phyloP scores from a whole-genome alignment of 2,888 invertebrate genomes.

The Sympetrum striolatum region DNA sequence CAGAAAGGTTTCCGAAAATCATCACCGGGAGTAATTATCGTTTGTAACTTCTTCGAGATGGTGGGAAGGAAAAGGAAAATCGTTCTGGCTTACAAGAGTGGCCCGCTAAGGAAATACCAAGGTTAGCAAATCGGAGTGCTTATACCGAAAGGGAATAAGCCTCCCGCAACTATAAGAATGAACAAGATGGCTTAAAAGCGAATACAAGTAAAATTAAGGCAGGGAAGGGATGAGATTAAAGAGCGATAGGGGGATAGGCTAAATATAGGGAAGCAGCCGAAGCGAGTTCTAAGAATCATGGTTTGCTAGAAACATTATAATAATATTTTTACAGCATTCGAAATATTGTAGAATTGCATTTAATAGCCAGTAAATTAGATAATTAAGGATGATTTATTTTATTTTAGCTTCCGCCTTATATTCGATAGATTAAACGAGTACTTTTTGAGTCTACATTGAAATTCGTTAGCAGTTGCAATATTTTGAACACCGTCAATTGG shows the following conservation, averaged over 20 bases:
- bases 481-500: no score
- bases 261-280: neutral
- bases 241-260: neutral
- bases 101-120: neutral
- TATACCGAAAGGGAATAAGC: neutral
- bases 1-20: neutral
- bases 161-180: neutral
- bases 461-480: no score
- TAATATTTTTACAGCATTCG: no score
- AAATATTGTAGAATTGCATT: no score
- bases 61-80: neutral
- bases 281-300: no score
- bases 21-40: neutral
- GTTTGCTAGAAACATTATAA: no score
- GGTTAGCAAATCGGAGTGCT: neutral
- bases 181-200: neutral
- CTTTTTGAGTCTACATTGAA: no score
- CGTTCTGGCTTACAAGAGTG: neutral
- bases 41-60: neutral
- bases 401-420: no score
- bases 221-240: neutral
- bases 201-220: neutral
- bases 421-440: no score
- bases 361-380: no score
- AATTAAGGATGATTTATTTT: no score